Evolutionary conservation across 2,888 invertebrate genomes (phyloP).

Genomic region (Acanthosepion pharaonis): DNA sequence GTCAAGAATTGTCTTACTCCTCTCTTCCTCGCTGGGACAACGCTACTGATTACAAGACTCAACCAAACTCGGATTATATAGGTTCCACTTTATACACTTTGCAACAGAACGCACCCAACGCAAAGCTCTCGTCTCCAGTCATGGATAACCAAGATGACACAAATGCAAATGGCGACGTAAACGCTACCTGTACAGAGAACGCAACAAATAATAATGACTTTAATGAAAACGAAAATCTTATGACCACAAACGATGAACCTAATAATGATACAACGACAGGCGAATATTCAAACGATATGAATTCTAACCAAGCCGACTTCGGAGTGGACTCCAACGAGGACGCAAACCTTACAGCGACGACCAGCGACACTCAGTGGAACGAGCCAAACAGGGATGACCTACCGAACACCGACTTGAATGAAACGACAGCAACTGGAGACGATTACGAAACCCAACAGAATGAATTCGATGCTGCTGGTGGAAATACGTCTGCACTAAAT

Average conservation of each 20-base stretch:
- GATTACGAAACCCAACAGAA: not conserved
- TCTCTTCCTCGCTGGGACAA: not conserved
- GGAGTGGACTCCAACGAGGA: not conserved
- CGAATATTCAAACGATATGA: not conserved
- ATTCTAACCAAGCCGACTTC: not conserved
- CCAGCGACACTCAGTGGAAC: not conserved
- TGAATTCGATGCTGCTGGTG: not conserved
- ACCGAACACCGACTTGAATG: not conserved
- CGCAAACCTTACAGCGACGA: not conserved
- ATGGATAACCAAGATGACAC: not conserved
- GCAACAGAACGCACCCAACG: not conserved
- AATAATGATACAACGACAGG: not conserved
- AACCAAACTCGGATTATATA: not conserved
- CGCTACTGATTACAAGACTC: not conserved
- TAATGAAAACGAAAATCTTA: not conserved
- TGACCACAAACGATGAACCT: not conserved
- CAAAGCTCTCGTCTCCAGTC: not conserved
- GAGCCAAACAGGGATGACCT: not conserved
- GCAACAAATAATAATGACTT: not conserved
- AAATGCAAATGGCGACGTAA: not conserved
- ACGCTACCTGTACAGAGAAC: not conserved
- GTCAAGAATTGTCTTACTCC: not conserved
- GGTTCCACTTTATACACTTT: not conserved
- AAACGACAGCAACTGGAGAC: not conserved
- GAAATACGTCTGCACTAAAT: not conserved